phyloP scores from a whole-genome alignment of 2,113 vertebrate genomes.

The Eulacestoma nigropectus region DNA sequence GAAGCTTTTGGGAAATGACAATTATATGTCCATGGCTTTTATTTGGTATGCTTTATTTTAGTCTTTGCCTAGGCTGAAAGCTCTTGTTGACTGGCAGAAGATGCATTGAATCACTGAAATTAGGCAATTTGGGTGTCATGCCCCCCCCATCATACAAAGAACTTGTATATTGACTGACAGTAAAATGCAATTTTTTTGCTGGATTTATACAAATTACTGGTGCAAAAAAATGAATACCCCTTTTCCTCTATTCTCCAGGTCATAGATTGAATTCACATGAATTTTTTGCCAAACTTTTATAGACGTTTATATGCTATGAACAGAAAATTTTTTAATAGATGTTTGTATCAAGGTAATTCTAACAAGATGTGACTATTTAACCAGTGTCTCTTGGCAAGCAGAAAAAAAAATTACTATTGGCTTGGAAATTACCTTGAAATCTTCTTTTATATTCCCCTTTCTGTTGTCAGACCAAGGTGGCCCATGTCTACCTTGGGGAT shows the following conservation, averaged over 20 bases:
- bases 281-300: not conserved
- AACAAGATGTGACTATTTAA: not conserved
- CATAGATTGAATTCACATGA: not conserved
- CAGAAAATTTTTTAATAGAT: not conserved
- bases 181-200: not conserved
- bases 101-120: slow-evolving; percentile 11
- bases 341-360: not conserved
- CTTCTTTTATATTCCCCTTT: not conserved
- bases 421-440: not conserved
- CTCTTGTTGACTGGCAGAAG: slow-evolving; percentile 8
- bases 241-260: not conserved
- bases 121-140: not conserved
- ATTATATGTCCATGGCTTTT: slow-evolving; percentile 32
- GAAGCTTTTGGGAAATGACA: slow-evolving; percentile 40
- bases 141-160: not conserved
- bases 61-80: slow-evolving; percentile 21
- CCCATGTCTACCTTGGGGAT: not conserved
- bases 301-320: not conserved
- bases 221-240: not conserved
- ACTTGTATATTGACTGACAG: not conserved
- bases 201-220: not conserved
- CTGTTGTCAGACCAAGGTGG: not conserved
- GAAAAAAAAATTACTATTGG: not conserved
- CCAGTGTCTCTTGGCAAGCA: not conserved
- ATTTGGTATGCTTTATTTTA: slow-evolving; percentile 41